Base-by-base conservation (phyloP, 2,797 vertebrate genomes). In the Phataginus tetradactyla region DNA sequence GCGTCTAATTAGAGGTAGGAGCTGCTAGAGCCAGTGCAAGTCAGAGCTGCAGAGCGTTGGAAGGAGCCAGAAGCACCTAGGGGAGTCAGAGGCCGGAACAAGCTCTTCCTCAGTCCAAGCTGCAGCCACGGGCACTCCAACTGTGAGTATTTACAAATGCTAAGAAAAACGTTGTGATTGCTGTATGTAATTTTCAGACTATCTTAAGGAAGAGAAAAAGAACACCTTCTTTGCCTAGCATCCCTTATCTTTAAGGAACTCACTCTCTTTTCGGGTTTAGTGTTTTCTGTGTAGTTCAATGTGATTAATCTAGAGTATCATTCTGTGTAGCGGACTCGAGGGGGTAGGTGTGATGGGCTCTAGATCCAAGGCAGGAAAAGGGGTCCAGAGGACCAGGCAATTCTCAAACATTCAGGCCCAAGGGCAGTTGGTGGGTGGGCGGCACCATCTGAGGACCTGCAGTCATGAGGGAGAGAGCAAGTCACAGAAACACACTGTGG, bases 141-240 rank as follows among this genome's bases (percentile, higher is more conserved):
- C 78, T 90, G 68, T 87, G 49, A 96, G 55, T 27, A 69, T 92
- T 84, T 90, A 59, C 15, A 77, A 90, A 80, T 39, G 27, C 45
- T 86, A 86, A 27, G 68, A 78, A 78, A 53, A 92, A n/a, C 23
- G 51, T 27, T 71, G 0, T 77, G 55, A 61, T 81, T 74, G 42
- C 29, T 53, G 69, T 77, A 64, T n/a, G 4, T 49, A 34, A 63
- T 81, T 23, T 57, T 80, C 64, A 75, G 51, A 64, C 13, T 80
- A 68, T 49, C 57, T 87, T 81, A 71, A 89, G 21, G 23, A 80
- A 77, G 4, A 10, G 51, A 91, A 34, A 77, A 68, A 77, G 17
- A 32, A 18, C 10, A 80, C 7, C 6, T 81, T 7, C 29, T 86
- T 49, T 96, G 51, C 3, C 23, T 51, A 42, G 8, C 37, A 42